phyloP scores from a whole-genome alignment of 2,797 vertebrate species.

The Karalla daura region DNA sequence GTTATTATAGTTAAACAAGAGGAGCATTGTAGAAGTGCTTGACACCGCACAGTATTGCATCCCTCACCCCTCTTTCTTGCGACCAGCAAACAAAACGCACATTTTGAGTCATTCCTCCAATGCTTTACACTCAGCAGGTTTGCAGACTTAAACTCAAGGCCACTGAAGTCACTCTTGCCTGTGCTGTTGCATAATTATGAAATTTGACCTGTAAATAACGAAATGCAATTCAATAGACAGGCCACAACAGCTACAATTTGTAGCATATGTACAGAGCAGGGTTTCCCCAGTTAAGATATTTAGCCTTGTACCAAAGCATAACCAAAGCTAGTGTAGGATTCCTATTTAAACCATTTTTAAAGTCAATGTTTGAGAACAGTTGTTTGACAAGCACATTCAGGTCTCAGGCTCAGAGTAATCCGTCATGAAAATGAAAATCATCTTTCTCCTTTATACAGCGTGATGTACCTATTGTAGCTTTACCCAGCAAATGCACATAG shows the following conservation, averaged over 20 bases:
- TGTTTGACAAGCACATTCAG: conserved; percentile 14
- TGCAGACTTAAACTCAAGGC: conserved; percentile 48
- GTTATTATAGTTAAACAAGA: conserved; percentile 34
- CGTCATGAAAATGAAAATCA: neutral
- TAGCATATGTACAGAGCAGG: conserved; percentile 15
- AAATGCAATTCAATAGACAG: conserved; percentile 16
- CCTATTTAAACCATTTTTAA: conserved; percentile 20
- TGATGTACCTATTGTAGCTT: conserved; percentile 13
- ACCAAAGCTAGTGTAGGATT: conserved; percentile 45
- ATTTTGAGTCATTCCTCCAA: conserved; percentile 1
- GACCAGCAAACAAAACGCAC: conserved; percentile 37
- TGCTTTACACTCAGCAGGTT: conserved; percentile 33
- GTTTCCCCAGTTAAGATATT: conserved; percentile 32
- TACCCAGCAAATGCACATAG: conserved; percentile 7
- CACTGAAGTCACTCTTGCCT: conserved; percentile 27
- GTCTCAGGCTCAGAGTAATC: neutral
- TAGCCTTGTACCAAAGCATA: conserved; percentile 28
- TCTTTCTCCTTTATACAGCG: conserved; percentile 1
- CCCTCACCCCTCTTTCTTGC: neutral
- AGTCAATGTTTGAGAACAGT: conserved; percentile 8
- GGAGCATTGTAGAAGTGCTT: conserved; percentile 35
- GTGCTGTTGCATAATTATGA: conserved; percentile 33
- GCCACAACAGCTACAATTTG: conserved; percentile 6
- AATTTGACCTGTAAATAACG: conserved; percentile 10
- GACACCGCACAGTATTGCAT: conserved; percentile 22